Evolutionary conservation across 2,113 vertebrate species (phyloP), one percentile per base, ranked within the genome.

Genomic region (Osmerus mordax): DNA sequence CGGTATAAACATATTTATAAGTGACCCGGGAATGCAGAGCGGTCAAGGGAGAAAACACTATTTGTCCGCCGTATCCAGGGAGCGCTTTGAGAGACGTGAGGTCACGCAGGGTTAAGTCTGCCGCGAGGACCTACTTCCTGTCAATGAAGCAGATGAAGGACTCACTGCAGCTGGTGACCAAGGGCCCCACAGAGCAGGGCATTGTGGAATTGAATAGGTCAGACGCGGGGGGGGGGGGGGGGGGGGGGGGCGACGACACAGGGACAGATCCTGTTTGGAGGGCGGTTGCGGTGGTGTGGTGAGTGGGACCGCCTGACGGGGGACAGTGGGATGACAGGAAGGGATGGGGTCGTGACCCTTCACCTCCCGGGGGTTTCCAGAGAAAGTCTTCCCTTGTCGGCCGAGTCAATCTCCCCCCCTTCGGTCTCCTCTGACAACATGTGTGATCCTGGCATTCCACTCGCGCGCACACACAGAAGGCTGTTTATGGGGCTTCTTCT

Each of bases 121-220:
- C 81, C 75, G 70, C 67, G 63, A 79, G 76, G 84, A 87, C 78
- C 87, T 86, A 86, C 84, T 88, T 92, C 90, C 89, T 89, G 80
- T 83, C 77, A 41, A 67, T n/a, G 68, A 71, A 67, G 76, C 36
- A 84, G 74, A 84, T 83, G 84, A 75, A 83, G 76, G 69, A 64
- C 14, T 62, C 69, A 77, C 72, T 62, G 82, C 91, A 92, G 87
- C 84, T 87, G 86, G 73, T 85, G 41, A 69, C 63, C 81, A 69
- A 62, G 74, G 56, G 77, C 64, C 79, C 64, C 81, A 78, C 78
- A 86, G 84, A 89, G 76, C 67, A 82, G 84, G 77, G 81, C 78
- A 82, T 86, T 88, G 86, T 87, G 77, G 69, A 77, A 72, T 51
- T 55, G 61, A 62, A 55, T 78, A 74, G 71, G 73, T 75, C 78